A percentile compares a stretch with the other conserved stretches of the same genome.
Evolutionary conservation across 2,797 vertebrate species (phyloP).

Genomic region (Enteromius radiatus): DNA sequence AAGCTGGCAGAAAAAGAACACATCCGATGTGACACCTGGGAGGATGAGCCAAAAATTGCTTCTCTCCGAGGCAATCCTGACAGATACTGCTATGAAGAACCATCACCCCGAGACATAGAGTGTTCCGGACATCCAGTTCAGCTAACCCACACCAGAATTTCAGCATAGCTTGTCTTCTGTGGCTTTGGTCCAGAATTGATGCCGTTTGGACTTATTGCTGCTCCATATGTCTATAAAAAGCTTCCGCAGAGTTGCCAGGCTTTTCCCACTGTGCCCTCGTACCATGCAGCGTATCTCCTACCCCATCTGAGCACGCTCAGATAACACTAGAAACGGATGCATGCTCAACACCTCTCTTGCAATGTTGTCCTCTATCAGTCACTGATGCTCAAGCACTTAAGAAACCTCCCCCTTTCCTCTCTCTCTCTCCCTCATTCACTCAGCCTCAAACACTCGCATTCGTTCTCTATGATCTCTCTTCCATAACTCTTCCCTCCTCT

Average conservation of each 20-base stretch:
- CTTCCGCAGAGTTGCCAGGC: conserved; percentile 47
- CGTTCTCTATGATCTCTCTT: conserved; percentile 43
- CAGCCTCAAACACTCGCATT: conserved; percentile 33
- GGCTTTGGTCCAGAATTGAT: conserved; percentile 42
- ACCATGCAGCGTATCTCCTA: conserved; percentile 41
- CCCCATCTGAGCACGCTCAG: conserved; percentile 48
- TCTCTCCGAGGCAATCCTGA: conserved; percentile 25
- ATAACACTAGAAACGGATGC: conserved; percentile 47
- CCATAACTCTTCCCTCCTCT: conserved; percentile 31
- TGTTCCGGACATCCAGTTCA: conserved; percentile 22
- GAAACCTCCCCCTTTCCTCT: conserved; percentile 31
- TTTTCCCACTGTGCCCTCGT: conserved; percentile 51
- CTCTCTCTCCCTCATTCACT: conserved; percentile 34
- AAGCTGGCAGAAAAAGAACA: conserved; percentile 26
- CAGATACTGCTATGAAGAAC: conserved; percentile 20
- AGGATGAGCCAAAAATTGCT: conserved; percentile 38
- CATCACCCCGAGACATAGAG: conserved; percentile 18
- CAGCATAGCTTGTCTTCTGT: conserved; percentile 41
- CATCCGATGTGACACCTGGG: conserved; percentile 35
- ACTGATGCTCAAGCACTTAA: conserved; percentile 37
- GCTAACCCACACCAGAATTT: conserved; percentile 35
- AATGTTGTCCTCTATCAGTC: conserved; percentile 34
- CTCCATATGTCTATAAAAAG: conserved; percentile 56
- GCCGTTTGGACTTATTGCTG: conserved; percentile 28
- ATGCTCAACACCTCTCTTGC: conserved; percentile 45